Percentiles rank a stretch among this genome's conserved stretches.
Evolutionary conservation across 2,113 vertebrate species (phyloP).

Genomic region (Corythornis madagascariensis): DNA sequence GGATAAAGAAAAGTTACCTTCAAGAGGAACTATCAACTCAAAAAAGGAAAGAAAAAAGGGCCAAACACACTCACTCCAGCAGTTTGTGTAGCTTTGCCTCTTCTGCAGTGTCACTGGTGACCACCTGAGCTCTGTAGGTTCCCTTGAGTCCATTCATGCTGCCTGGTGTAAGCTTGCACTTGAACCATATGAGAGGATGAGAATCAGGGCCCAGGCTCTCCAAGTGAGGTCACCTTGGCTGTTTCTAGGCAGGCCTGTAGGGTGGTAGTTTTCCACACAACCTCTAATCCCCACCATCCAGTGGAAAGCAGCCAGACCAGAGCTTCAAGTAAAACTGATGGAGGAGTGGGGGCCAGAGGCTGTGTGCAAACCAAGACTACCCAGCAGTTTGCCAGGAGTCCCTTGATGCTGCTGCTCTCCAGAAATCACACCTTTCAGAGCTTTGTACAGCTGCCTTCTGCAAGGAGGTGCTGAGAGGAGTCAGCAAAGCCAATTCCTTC

Average conservation of each 20-base stretch:
- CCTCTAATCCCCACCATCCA: background rate
- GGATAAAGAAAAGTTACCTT: background rate
- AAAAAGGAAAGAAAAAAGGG: background rate
- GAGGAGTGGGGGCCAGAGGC: background rate
- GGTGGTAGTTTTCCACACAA: conserved; percentile 5
- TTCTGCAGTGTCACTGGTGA: background rate
- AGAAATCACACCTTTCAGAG: conserved; percentile 2
- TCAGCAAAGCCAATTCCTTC: background rate
- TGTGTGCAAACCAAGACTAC: conserved; percentile 1
- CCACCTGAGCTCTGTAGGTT: background rate
- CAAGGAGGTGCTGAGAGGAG: background rate
- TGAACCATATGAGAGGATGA: background rate
- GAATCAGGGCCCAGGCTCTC: background rate
- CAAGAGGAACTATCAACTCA: background rate
- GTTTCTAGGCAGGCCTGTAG: background rate
- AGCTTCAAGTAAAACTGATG: background rate
- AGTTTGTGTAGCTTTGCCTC: background rate
- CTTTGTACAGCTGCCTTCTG: conserved; percentile 4
- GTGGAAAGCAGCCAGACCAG: conserved; percentile 16
- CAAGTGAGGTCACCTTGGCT: background rate
- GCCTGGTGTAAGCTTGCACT: background rate
- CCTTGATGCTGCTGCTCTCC: background rate
- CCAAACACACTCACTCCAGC: background rate
- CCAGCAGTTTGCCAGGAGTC: conserved; percentile 10
- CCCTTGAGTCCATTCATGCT: background rate